Percentiles rank a stretch among this genome's conserved stretches.
These are phyloP conservation scores for Percina caprodes DNA, from an alignment of 2,113 vertebrate species.

Conservation along the genomic window DNA sequence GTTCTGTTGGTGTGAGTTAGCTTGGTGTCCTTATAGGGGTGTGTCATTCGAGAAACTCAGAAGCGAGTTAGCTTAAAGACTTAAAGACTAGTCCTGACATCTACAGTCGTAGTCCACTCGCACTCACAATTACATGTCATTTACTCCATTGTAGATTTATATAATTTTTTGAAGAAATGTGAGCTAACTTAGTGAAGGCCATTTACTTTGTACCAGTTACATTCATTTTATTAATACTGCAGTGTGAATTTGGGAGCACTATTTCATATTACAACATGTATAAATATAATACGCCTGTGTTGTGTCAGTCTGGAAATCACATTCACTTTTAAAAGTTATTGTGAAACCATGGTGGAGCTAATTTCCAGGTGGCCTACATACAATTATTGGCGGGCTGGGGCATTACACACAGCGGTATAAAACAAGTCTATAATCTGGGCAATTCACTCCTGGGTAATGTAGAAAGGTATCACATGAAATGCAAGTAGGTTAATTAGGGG, in stretches of 20 bases:
- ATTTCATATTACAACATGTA: background rate
- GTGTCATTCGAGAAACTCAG: too few relatives aligned
- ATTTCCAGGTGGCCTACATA: conserved; percentile 64
- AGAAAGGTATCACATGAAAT: conserved; percentile 41
- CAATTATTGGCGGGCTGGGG: conserved; percentile 47
- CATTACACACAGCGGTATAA: conserved; percentile 28
- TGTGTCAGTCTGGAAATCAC: conserved; percentile 10
- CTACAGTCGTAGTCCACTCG: too few relatives aligned
- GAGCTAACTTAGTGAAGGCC: background rate
- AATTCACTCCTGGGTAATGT: conserved; percentile 39
- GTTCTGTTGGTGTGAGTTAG: too few relatives aligned
- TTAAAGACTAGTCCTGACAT: too few relatives aligned
- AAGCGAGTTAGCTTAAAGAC: too few relatives aligned
- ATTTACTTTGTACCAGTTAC: background rate
- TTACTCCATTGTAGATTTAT: too few relatives aligned
- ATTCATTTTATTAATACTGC: background rate
- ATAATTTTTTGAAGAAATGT: background rate
- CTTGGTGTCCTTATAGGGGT: too few relatives aligned
- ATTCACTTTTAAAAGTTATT: conserved; percentile 12
- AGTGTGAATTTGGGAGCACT: background rate
- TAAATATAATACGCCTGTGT: background rate
- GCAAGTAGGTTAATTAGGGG: conserved; percentile 26
- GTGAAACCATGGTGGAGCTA: conserved; percentile 23
- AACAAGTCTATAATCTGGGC: conserved; percentile 25
- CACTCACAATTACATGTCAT: background rate